These are phyloP conservation scores for Apeltes quadracus DNA, from an alignment of 2,113 vertebrate genomes.

Conservation along the genomic window DNA sequence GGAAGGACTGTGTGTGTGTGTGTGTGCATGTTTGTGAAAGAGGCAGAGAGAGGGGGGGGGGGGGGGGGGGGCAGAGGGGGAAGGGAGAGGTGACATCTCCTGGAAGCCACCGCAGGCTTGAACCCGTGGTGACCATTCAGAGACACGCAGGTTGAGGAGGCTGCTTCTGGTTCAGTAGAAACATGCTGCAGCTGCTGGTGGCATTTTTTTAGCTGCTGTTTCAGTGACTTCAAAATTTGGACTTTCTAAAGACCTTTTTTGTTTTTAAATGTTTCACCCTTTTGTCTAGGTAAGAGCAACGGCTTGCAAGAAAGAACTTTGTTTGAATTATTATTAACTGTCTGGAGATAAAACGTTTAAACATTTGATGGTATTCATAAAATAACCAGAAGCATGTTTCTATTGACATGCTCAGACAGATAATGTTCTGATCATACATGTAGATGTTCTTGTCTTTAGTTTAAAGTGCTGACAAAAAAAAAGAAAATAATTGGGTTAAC, in stretches of 20 bases:
- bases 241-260: slow-evolving; percentile 57
- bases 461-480: slow-evolving; percentile 28
- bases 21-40: neutral
- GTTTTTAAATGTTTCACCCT: slow-evolving; percentile 2
- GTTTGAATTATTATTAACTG: neutral
- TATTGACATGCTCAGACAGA: neutral
- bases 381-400: neutral
- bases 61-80: slow-evolving; percentile 19
- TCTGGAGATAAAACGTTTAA: neutral
- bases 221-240: slow-evolving; percentile 57
- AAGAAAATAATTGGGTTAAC: slow-evolving; percentile 48
- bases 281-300: slow-evolving; percentile 54
- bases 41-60: neutral
- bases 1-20: slow-evolving; percentile 16
- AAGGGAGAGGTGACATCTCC: slow-evolving; percentile 78
- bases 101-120: slow-evolving; percentile 78
- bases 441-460: slow-evolving; percentile 12
- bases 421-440: neutral
- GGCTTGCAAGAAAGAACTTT: slow-evolving; percentile 17
- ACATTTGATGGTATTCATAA: neutral
- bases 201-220: slow-evolving; percentile 61
- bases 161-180: slow-evolving; percentile 65
- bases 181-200: slow-evolving; percentile 67
- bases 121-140: slow-evolving; percentile 73
- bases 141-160: slow-evolving; percentile 63